Evolutionary conservation across 2,113 vertebrate species (phyloP).

Genomic region (Micronisus gabar): DNA sequence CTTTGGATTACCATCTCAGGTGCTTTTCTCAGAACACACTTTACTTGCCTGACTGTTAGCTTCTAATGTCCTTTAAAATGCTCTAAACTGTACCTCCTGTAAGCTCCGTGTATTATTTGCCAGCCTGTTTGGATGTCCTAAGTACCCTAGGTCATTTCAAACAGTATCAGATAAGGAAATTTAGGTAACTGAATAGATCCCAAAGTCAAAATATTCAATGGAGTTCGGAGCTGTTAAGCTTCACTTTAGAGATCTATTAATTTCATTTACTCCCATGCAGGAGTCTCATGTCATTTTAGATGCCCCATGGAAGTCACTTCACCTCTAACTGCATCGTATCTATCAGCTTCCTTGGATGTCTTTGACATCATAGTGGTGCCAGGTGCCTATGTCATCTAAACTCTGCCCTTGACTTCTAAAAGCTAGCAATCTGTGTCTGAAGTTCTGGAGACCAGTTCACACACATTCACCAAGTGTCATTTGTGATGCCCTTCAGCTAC

Average conservation of each 20-base stretch:
- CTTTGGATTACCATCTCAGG: background rate
- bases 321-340: background rate
- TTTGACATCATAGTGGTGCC: background rate
- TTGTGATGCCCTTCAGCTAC: background rate
- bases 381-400: background rate
- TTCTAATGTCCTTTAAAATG: background rate
- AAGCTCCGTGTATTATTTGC: background rate
- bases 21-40: background rate
- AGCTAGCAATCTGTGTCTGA: background rate
- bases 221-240: background rate
- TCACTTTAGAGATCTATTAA: background rate
- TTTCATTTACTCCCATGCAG: background rate
- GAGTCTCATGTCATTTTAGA: background rate
- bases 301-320: background rate
- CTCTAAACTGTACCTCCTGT: accelerated
- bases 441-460: background rate
- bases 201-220: background rate
- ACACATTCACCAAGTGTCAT: background rate
- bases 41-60: background rate
- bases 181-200: background rate
- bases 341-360: background rate
- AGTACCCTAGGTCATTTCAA: background rate
- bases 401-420: background rate
- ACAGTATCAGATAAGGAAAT: background rate
- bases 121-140: background rate